A percentile compares a stretch with the other conserved stretches of the same genome.
Evolutionary conservation across 2,888 invertebrate genomes (phyloP).

Genomic region (Mechanitis messenoides): DNA sequence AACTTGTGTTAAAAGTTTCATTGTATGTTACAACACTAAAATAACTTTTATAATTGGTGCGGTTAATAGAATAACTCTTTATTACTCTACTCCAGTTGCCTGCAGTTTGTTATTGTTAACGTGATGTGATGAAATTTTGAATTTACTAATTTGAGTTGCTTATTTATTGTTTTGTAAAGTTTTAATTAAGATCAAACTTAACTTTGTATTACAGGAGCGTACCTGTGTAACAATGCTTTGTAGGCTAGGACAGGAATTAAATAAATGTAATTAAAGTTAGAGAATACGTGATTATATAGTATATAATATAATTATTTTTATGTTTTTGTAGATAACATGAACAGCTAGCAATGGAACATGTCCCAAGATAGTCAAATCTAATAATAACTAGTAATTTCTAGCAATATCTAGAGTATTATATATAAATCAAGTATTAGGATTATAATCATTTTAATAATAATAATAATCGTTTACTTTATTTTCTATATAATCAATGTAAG

Average conservation of each 20-base stretch:
- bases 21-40: neutral
- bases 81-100: neutral
- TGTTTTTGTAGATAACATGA: no score
- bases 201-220: neutral
- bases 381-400: no score
- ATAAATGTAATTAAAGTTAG: neutral
- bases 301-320: neutral
- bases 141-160: constrained; percentile 29
- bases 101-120: constrained; percentile 6
- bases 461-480: no score
- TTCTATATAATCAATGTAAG: no score
- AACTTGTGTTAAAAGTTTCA: neutral
- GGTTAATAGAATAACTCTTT: neutral
- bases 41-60: neutral
- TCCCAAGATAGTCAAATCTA: no score
- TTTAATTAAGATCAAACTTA: constrained; percentile 5
- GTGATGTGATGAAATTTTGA: constrained; percentile 21
- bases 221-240: neutral
- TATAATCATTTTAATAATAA: no score
- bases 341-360: no score
- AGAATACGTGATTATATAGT: neutral
- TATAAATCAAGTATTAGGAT: no score
- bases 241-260: neutral
- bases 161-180: constrained; percentile 5
- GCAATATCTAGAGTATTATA: no score